phyloP scores from a whole-genome alignment of 2,888 invertebrate genomes.

The Lithophane socia region DNA sequence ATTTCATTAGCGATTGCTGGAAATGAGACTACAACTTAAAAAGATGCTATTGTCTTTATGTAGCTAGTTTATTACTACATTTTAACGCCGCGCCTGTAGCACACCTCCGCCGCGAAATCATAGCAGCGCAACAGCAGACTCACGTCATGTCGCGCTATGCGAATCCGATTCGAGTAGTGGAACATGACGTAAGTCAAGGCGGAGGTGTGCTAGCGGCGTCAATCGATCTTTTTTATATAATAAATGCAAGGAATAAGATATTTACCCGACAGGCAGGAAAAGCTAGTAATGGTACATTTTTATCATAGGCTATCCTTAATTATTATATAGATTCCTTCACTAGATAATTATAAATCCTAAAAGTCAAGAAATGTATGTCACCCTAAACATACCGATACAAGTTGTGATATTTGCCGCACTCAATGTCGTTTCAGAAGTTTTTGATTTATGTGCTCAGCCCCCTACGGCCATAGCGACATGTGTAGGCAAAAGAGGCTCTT shows the following conservation, averaged over 20 bases:
- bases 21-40: background rate
- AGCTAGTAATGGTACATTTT: background rate
- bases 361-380: constrained; percentile 26
- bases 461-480: constrained; percentile 50
- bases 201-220: too few species aligned
- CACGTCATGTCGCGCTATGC: too few species aligned
- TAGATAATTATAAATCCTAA: background rate
- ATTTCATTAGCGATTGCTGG: background rate
- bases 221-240: too few species aligned
- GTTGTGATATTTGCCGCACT: constrained; percentile 63
- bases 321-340: background rate
- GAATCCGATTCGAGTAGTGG: too few species aligned
- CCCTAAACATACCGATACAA: constrained; percentile 55
- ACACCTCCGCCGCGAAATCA: too few species aligned
- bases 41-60: background rate
- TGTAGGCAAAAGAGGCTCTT: constrained; percentile 40
- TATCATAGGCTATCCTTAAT: background rate
- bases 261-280: background rate
- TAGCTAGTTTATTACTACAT: background rate
- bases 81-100: background rate
- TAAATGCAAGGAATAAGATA: background rate
- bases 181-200: too few species aligned
- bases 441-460: constrained; percentile 79
- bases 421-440: constrained; percentile 81
- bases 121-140: too few species aligned